Evolutionary conservation across 2,888 invertebrate species (phyloP), one percentile per base, ranked within the genome.

Genomic region (Oscheius sp.): DNA sequence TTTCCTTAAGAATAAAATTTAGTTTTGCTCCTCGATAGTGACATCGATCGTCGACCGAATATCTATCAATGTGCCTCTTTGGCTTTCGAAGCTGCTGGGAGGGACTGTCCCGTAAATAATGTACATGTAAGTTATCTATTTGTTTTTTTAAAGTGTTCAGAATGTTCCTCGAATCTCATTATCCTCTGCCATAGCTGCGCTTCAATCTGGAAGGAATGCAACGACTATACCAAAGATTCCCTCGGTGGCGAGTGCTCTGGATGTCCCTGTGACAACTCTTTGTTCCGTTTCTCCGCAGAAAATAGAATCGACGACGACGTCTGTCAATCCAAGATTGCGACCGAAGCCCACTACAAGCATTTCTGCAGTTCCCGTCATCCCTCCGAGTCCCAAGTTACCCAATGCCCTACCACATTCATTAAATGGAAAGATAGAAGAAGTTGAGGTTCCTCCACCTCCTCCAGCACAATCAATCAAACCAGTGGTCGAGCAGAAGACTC

Each of bases 1-100:
- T 20, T 20, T 14, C 30, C 36, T 36, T 28, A 1, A 14, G 36
- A 36, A 50, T 9, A 36, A 8, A 36, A 47, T 73, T 47, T 84
- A 91, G 91, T 90, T 79, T 93, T 91, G 84, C 92, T 94, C 91
- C 89, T 94, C 73, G 92, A 93, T 85, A 91, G 92, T 50, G 92
- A 94, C 87, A 90, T 91, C 50, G 92, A 92, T 66, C 89, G 90
- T 75, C 88, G 94, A 81, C 94, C 94, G 12, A 93, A 94, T 87
- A 93, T 94, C 82, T 93, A 67, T 65, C 84, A 85, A 78, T 86
- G 87, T 8, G 83, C 88, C 8, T 77, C 77, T 70, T 74, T 88
- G 44, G 87, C 88, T n/a, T 89, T 88, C 80, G 81, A 82, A 61
- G 78, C 88, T 14, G 78, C 83, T 9, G 81, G 86, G 24, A 81